Percentiles rank a stretch among this genome's conserved stretches.
phyloP scores from a whole-genome alignment of 2,113 vertebrate genomes.

The Arothron firmamentum region DNA sequence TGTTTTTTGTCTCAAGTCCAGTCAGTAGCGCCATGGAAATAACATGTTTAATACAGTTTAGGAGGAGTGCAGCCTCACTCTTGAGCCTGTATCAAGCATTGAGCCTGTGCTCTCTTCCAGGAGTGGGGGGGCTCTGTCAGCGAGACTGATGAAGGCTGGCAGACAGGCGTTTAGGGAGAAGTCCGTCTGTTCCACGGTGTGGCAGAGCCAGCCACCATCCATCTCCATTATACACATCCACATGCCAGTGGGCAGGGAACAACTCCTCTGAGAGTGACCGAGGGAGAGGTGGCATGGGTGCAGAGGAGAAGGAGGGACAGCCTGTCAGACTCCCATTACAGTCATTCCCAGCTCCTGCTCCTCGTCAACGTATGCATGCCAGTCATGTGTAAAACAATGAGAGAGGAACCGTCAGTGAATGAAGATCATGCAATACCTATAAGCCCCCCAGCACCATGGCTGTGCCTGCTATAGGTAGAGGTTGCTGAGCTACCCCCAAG shows the following conservation, averaged over 20 bases:
- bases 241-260: constrained; percentile 68
- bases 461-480: no score
- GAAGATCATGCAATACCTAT: no score
- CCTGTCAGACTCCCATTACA: constrained; percentile 52
- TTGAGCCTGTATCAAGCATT: no score
- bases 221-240: constrained; percentile 73
- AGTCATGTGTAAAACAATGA: constrained; percentile 33
- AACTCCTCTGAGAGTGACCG: constrained; percentile 59
- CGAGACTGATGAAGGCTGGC: constrained; percentile 69
- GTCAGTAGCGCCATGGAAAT: no score
- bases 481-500: no score
- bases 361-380: constrained; percentile 36
- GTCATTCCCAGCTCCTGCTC: constrained; percentile 8
- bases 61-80: no score
- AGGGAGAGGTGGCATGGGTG: not conserved
- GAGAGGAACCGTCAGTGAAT: constrained; percentile 4
- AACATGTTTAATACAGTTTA: no score
- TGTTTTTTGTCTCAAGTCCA: not conserved
- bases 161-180: constrained; percentile 70
- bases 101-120: constrained; percentile 31
- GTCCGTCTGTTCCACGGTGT: constrained; percentile 63
- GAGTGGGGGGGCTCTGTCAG: constrained; percentile 33
- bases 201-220: constrained; percentile 65
- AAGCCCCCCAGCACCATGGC: no score
- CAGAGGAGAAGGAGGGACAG: constrained; percentile 22